Base-by-base conservation (phyloP, 2,888 invertebrate species). In the Drosophila subsilvestris region DNA sequence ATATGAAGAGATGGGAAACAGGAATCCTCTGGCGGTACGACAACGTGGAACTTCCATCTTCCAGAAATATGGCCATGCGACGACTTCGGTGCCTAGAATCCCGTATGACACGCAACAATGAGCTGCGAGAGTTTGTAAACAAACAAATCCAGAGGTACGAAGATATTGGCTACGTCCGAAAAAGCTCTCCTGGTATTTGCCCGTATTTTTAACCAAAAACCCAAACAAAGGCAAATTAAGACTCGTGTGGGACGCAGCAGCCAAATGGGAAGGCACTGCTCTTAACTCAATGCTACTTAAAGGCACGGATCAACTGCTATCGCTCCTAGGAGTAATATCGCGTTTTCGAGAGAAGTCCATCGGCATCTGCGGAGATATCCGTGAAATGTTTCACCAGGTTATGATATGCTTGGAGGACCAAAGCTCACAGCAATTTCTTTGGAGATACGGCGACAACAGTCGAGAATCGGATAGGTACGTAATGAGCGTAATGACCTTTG, bases 231-330 rank as follows among this genome's bases (percentile, higher is more conserved):
- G 27, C 8, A 27, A 27, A 27, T 27, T 27, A 27, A 42, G 43
- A 14, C 27, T 55, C 5, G 54, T 55, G 12, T 55, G 54, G 54
- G 54, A 55, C 22, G 54, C 44, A 17, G 54, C 54, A 22, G 54
- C 44, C 9, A 54, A 44, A 17, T 29, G 27, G 22, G 8, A 44
- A 27, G 55, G 55, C 17, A 17, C 27, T n/a, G 50, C 50, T 17
- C 32, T 37, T 9, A 51, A 37, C 14, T 32, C 50, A 49, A 25
- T 49, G 27, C 49, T 51, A 32, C 12, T 27, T 1, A 27, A 27
- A 27, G 27, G 8, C 8, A 3, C 3, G 12, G 49, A 22, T 3
- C 22, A 49, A 27, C 14, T 25, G 27, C 27, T 8, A 1, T 27
- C 27, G 7, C 27, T 25, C 1, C 0, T 25, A 6, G 25, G 25